Base-by-base conservation (phyloP, 2,113 vertebrate species). In the Microcebus tavaratra region DNA sequence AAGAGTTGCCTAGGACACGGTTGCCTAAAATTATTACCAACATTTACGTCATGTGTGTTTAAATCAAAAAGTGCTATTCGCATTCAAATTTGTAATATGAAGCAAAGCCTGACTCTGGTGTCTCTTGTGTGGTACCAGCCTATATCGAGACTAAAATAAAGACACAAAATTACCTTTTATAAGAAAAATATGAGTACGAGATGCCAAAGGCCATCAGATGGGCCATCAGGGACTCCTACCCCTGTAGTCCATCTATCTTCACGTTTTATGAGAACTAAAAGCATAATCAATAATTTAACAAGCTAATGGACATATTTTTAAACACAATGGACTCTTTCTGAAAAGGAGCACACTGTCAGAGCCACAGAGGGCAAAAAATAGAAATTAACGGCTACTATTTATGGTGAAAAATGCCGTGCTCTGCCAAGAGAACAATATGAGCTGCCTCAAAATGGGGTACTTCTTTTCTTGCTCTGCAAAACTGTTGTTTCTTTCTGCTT, bases 281-380 rank as follows among this genome's bases (percentile, higher is more conserved):
- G 98, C 98, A 87, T 94, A 39, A 95, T 98, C 95, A 98, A 98
- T 98, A 98, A 98, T 99, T 98, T 91, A 98, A 81, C 90, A 92
- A 97, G n/a, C 61, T 98, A 98, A 98, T 98, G 96, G 98, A 88
- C 31, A 4, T 79, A 85, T 95, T 98, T 97, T 97, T 97, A 98
- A 98, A 95, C 91, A 90, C 45, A 57, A 70, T 59, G 79, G 61
- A 45, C 53, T 83, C n/a, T 29, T 12, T 55, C 31, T 95, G 92
- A 45, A 97, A 88, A 88, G 78, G 18, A 4, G 12, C 80, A 42
- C 0, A 0, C 31, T 89, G 21, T 85, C 92, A 97, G 75, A 78
- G 50, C 45, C 48, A 45, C 36, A 34, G 23, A 85, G 5, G 50
- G 50, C 61, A 63, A 70, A 92, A 96, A 96, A 84, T 7, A 25